Conservation (phyloP, 2,888 invertebrate genomes). For the Scaptomyza parva region DNA sequence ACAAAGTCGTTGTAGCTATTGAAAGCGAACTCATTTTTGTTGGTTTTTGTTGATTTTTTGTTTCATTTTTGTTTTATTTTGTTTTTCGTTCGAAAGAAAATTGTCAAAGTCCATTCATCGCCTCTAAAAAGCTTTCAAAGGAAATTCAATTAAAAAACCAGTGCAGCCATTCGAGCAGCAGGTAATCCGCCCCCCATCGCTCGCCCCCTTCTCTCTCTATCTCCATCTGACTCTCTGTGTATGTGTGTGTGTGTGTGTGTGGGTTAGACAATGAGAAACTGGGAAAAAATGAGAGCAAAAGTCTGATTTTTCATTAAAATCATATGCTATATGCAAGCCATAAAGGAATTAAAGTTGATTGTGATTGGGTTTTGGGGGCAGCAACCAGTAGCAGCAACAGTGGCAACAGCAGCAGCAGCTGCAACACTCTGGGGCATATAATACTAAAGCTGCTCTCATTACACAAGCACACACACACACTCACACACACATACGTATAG, state of each 20-base stretch:
- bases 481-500: background rate
- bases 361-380: constrained; percentile 5
- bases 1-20: no score
- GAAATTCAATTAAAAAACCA: constrained; percentile 13
- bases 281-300: constrained; percentile 23
- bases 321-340: constrained; percentile 55
- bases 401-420: background rate
- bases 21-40: no score
- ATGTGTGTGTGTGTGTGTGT: no score
- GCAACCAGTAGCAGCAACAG: background rate
- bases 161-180: constrained; percentile 14
- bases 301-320: constrained; percentile 69
- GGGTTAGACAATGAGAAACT: constrained; percentile 1
- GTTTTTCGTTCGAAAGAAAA: background rate
- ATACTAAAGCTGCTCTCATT: constrained; percentile 24
- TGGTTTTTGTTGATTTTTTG: no score
- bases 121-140: background rate
- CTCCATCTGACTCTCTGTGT: no score
- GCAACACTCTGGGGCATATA: background rate
- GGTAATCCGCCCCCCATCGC: constrained; percentile 3
- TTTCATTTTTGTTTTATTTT: no score
- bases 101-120: background rate
- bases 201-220: background rate
- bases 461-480: background rate
- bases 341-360: constrained; percentile 49